Conservation (phyloP, 2,113 vertebrate genomes). For the Neotragus pygmaeus region DNA sequence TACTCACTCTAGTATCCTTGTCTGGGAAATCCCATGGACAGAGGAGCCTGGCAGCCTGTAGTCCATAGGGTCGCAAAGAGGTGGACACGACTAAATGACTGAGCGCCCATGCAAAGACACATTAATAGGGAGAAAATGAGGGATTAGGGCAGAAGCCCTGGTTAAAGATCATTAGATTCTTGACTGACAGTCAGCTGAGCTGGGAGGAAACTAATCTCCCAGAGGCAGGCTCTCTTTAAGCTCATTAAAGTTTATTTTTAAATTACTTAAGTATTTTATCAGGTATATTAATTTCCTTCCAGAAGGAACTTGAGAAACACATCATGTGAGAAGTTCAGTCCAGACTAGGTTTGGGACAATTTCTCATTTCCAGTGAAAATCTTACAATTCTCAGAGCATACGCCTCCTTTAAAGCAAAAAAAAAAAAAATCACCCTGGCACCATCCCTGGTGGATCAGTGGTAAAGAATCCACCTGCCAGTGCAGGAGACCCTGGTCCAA, state of each 20-base stretch:
- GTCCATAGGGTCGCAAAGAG: not conserved
- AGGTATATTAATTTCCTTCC: conserved; percentile 36
- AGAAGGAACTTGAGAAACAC: conserved; percentile 16
- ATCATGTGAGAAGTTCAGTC: not conserved
- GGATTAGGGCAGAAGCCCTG: not conserved
- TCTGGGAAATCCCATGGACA: not conserved
- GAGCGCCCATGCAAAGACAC: not conserved
- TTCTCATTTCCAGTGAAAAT: conserved; percentile 9
- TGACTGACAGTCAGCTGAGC: not conserved
- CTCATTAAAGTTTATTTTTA: conserved; percentile 55
- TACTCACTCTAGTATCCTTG: not conserved
- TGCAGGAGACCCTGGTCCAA: not conserved
- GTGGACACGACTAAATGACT: not conserved
- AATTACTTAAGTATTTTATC: conserved; percentile 46
- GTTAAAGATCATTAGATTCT: conserved; percentile 1
- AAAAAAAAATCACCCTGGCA: not conserved
- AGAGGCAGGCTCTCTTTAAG: conserved; percentile 10
- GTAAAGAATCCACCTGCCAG: not conserved
- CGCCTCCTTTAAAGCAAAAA: not conserved
- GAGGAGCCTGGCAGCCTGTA: not conserved
- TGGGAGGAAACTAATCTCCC: not conserved
- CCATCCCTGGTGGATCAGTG: not conserved
- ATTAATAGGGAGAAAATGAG: not conserved
- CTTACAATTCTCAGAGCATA: not conserved
- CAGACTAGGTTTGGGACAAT: not conserved